Base-by-base conservation (phyloP, 1,140 invertebrate genomes). In the Cotesia glomerata region DNA sequence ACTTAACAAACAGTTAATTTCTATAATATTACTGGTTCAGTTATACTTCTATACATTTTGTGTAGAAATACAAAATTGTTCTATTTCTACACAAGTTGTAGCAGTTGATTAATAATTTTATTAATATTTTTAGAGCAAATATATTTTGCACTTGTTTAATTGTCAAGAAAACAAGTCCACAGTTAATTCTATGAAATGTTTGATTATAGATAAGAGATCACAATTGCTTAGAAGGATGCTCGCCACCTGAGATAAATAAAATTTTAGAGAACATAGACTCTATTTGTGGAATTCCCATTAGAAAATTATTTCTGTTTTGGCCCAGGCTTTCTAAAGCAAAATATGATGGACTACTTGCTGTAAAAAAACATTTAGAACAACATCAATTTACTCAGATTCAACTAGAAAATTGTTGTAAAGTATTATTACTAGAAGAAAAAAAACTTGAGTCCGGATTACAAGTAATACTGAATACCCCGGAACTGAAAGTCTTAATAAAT, bases 251-350 rank as follows among this genome's bases (percentile, higher is more conserved):
- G 68, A 76, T 89, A 26, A 81, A 84, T 72, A 74, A 82, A 9
- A 84, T 89, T 13, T 74, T 90, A 3, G 80, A 82, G n/a, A 81
- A 87, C 35, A 78, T 89, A 34, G 73, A 82, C 76, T 72, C 36
- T 8, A 49, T 78, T 89, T 71, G 84, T 81, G 64, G 85, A 16
- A 80, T 86, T 63, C 79, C 86, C 77, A 84, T 90, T 1, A 85
- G 79, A 74, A 83, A 88, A 74, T 74, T 88, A 18, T 80, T 89
- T 52, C 81, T 77, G 72, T 75, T 77, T 64, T 80, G 85, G 78
- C 90, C 90, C 26, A 86, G 81, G 74, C 61, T 91, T 69, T 81
- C 89, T 3, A 78, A 79, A 52, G 80, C 83, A 71, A 85, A 86
- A 56, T 81, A 78, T 66, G 59, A 76, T 0, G 85, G 85, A 16